Evolutionary conservation across 2,797 vertebrate species (phyloP).

Genomic region (Eulemur rubriventer): DNA sequence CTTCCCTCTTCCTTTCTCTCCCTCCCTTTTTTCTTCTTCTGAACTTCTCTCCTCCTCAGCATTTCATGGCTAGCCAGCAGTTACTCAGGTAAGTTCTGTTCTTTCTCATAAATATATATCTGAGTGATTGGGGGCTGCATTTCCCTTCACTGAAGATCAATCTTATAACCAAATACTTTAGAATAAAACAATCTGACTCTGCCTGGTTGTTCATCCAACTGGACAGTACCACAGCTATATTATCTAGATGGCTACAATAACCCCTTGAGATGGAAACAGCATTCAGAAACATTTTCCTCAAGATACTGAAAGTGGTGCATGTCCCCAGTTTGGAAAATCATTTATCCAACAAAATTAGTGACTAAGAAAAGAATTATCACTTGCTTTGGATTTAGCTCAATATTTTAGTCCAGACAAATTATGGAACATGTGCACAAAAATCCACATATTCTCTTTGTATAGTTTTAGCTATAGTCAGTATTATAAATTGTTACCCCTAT

Average conservation of each 20-base stretch:
- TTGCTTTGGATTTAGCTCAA: not conserved
- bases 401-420: constrained; percentile 18
- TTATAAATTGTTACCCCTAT: not conserved
- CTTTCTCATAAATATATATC: not conserved
- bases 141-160: not conserved
- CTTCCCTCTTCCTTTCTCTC: not conserved
- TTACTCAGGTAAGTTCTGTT: not conserved
- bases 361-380: not conserved
- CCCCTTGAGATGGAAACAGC: not conserved
- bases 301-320: not conserved
- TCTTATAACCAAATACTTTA: not conserved
- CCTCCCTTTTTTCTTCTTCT: not conserved
- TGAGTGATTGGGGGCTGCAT: not conserved
- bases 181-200: not conserved
- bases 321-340: not conserved
- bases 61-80: not conserved
- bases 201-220: not conserved
- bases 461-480: not conserved
- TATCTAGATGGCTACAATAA: not conserved
- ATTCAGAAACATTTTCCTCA: not conserved
- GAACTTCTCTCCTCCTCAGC: not conserved
- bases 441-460: not conserved
- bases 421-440: not conserved
- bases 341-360: not conserved
- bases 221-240: not conserved